Evolutionary conservation across 2,113 vertebrate species (phyloP), one percentile per base, ranked within the genome.

Genomic region (Steatornis caripensis): DNA sequence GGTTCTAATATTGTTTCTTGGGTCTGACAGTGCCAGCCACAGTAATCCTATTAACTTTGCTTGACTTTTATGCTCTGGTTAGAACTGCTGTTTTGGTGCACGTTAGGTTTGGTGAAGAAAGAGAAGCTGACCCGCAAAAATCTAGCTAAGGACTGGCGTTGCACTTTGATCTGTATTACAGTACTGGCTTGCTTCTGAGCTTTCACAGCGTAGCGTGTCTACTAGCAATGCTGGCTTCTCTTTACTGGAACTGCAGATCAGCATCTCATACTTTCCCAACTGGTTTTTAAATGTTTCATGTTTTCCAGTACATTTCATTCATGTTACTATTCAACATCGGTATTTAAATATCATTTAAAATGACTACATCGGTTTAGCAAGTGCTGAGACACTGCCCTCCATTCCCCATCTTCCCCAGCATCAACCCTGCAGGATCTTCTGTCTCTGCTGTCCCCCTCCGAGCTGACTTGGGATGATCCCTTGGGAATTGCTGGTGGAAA

Each of bases 401-500:
- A n/a, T 89, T 75, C 15, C 34, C 34, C 37, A 9, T 60, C 29
- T 83, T 83, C 8, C 49, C 51, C 46, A 49, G 49, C 21, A 61
- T 53, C 46, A 21, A 7, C 41, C 41, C 34, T 18, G 11, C 36
- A 57, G 19, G 54, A 57, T 61, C 48, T 58, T 84, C 64, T 69
- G 27, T 66, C 11, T 64, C 57, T 88, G 36, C 66, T 88, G 66
- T 55, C 32, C 41, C 30, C 2, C 12, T 57, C 71, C 41, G 0
- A 0, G 45, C 41, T 76, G 54, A 82, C 34, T 71, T 36, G n/a
- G 43, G 84, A 32, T 66, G 18, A 91, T 51, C 68, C 29, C 43
- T 26, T 20, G 71, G 41, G 58, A 90, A 72, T 93, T 94, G 75
- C 53, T 74, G 57, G 32, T 74, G 71, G 45, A 74, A 92, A 94